Conservation (phyloP, 2,797 vertebrate genomes). For the Periophthalmus magnuspinnatus region DNA sequence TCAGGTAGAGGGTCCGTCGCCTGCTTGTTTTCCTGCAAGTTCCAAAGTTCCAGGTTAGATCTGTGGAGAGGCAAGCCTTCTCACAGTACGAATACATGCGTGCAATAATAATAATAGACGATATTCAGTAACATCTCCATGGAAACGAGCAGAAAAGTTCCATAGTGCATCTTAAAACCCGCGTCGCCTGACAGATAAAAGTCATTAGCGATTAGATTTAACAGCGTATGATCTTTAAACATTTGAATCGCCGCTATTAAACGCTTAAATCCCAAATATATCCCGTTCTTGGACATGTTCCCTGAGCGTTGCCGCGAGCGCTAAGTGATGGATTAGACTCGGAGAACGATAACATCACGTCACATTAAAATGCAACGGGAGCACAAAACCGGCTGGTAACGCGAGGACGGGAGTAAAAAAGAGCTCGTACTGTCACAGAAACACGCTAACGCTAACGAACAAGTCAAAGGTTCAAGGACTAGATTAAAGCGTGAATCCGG, state of each 20-base stretch:
- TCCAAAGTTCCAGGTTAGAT: too few relatives aligned
- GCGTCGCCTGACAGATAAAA: not conserved
- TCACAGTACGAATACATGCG: too few relatives aligned
- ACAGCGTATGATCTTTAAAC: not conserved
- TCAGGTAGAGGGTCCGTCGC: too few relatives aligned
- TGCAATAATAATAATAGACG: too few relatives aligned
- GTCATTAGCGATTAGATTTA: not conserved
- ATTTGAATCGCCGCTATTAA: not conserved
- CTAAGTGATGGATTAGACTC: constrained; percentile 15
- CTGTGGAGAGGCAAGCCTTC: too few relatives aligned
- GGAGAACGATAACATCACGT: constrained; percentile 11
- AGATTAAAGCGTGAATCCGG: not conserved
- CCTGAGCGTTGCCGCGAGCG: not conserved
- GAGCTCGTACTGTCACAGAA: constrained; percentile 1
- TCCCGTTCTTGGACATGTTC: not conserved
- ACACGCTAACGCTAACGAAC: not conserved
- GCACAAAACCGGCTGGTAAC: not conserved
- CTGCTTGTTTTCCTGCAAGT: too few relatives aligned
- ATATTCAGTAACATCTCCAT: too few relatives aligned
- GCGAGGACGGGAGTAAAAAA: not conserved
- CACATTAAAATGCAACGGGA: not conserved
- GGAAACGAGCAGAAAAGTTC: too few relatives aligned
- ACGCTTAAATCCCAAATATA: not conserved
- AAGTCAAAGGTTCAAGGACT: constrained; percentile 1
- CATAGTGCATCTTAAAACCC: too few relatives aligned